Base-by-base conservation (phyloP, 2,113 vertebrate genomes). In the Condylura cristata region DNA sequence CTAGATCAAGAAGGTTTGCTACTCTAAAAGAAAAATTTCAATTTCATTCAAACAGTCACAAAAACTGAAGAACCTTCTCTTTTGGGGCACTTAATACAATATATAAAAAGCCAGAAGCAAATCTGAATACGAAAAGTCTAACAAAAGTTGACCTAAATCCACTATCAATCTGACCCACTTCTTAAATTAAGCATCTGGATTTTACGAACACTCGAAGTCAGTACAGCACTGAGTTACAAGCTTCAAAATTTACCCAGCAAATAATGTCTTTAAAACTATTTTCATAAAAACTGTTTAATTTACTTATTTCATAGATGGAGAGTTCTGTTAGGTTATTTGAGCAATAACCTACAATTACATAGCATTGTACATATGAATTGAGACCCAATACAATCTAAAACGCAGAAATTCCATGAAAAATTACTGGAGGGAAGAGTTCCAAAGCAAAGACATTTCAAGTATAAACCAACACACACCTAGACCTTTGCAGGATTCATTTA, bases 241-340 rank as follows among this genome's bases (percentile, higher is more conserved):
- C 18, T 39, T 88, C 32, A 89, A 75, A 44, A 75, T 91, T 48
- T 76, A 82, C 46, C 56, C 63, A 56, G 90, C 89, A 96, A 83
- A 89, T 85, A 94, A 75, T 1, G 89, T 89, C 95, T 95, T 95
- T 93, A 91, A 94, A 95, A 82, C 81, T 81, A 93, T 94, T 93
- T 96, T 95, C 63, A 75, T 88, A 93, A 88, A 58, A 97, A 89
- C 34, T 66, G 70, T 96, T 97, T 97, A 96, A 97, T 97, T 96
- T 93, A 95, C 89, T 95, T 76, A 84, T 79, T 90, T 93, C 90
- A 89, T 72, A 86, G 65, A 94, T 37, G 75, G 51, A 92, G 92
- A 96, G 74, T 20, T 78, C 53, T 61, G 44, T 56, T 32, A 83
- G 30, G 51, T 85, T 95, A 94, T 78, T 56, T 89, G 61, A 34